A percentile compares a stretch with the other conserved stretches of the same genome.
Evolutionary conservation across 1,140 invertebrate genomes (phyloP).

Genomic region (Daktulosphaira vitifoliae): DNA sequence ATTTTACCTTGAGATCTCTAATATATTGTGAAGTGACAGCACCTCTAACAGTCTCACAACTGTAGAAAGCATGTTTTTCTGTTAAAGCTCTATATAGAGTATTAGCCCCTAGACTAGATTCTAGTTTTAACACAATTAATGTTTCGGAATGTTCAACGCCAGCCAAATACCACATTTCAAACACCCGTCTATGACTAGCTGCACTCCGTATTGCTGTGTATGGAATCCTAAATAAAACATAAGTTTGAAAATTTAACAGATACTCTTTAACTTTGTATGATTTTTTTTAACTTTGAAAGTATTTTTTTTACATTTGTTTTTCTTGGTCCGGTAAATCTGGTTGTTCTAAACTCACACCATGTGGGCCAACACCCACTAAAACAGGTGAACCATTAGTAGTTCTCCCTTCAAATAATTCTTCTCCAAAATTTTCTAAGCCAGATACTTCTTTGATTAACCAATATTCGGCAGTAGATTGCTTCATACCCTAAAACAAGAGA

Average conservation of each 20-base stretch:
- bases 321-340: conserved; percentile 15
- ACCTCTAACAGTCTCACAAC: conserved; percentile 77
- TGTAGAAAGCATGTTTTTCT: conserved; percentile 84
- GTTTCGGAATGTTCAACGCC: conserved; percentile 56
- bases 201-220: conserved; percentile 75
- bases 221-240: conserved; percentile 56
- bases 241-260: no score
- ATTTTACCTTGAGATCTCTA: conserved; percentile 65
- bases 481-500: conserved; percentile 51
- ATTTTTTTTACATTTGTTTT: conserved; percentile 28
- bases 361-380: conserved; percentile 65
- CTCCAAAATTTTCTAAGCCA: conserved; percentile 66
- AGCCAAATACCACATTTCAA: conserved; percentile 64
- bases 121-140: conserved; percentile 67
- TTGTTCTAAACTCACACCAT: conserved; percentile 65
- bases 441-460: conserved; percentile 70
- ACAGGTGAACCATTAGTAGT: conserved; percentile 43
- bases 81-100: conserved; percentile 79
- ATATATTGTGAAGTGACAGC: conserved; percentile 82
- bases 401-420: conserved; percentile 71
- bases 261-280: no score
- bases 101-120: conserved; percentile 64
- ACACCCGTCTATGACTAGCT: conserved; percentile 61
- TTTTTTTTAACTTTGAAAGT: no score
- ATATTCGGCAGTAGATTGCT: conserved; percentile 59